phyloP scores from a whole-genome alignment of 2,888 invertebrate species.

The Agrochola litura region DNA sequence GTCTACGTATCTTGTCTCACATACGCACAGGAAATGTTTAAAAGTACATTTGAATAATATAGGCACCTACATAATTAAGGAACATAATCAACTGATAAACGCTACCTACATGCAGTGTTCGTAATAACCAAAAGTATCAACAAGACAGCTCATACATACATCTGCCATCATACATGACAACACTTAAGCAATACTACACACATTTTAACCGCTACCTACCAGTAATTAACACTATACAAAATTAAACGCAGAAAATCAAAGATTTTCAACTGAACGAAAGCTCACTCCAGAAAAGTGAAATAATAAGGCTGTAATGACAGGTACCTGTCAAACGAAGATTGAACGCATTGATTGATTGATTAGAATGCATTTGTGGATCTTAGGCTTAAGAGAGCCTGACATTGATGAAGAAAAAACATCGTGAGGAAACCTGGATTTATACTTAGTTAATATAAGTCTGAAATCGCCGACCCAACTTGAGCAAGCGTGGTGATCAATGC shows the following conservation, averaged over 20 bases:
- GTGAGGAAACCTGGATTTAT: neutral
- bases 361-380: neutral
- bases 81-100: neutral
- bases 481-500: too few relatives aligned
- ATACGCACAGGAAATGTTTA: neutral
- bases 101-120: neutral
- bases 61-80: neutral
- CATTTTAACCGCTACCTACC: slow-evolving; percentile 48
- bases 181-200: slow-evolving; percentile 56
- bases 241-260: slow-evolving; percentile 24
- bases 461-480: too few relatives aligned
- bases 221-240: slow-evolving; percentile 2
- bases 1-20: neutral
- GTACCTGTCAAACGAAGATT: neutral
- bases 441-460: neutral
- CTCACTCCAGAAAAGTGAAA: neutral
- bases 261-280: neutral
- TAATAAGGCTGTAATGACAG: too few relatives aligned
- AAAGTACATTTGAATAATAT: neutral
- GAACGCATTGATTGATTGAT: too few relatives aligned
- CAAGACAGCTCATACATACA: slow-evolving; percentile 37
- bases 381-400: neutral
- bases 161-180: slow-evolving; percentile 40
- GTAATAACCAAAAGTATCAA: slow-evolving; percentile 16
- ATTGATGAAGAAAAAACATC: neutral